A percentile compares a stretch with the other conserved stretches of the same genome.
These are phyloP conservation scores for Lasiurus cinereus DNA, from an alignment of 2,113 vertebrate species.

Conservation along the genomic window DNA sequence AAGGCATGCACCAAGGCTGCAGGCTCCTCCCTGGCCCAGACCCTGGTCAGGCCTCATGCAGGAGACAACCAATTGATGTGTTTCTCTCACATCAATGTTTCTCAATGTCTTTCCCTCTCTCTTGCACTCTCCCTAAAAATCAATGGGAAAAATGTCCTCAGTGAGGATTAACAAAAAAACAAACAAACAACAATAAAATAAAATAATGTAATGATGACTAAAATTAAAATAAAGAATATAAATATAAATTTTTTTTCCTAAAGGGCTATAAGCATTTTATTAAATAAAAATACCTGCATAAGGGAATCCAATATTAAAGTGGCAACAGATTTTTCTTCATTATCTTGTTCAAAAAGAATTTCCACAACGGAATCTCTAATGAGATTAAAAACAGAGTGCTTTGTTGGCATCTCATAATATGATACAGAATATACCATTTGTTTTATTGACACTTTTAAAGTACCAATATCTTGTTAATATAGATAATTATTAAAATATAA, in stretches of 20 bases:
- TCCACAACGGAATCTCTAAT: constrained; percentile 96
- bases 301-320: constrained; percentile 96
- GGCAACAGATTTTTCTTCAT: constrained; percentile 97
- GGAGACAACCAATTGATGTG: too few species aligned
- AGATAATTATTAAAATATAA: constrained; percentile 48
- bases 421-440: not conserved
- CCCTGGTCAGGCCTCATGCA: too few species aligned
- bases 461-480: not conserved
- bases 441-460: not conserved
- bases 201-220: not conserved
- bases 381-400: constrained; percentile 63
- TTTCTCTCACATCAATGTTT: too few species aligned
- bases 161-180: too few species aligned
- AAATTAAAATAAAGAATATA: constrained; percentile 37
- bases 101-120: too few species aligned
- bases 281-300: constrained; percentile 91
- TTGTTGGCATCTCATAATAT: not conserved
- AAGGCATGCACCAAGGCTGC: too few species aligned
- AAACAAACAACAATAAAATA: too few species aligned
- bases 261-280: not conserved
- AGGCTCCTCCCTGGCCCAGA: too few species aligned
- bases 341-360: constrained; percentile 98
- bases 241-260: constrained; percentile 45
- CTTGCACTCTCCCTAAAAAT: too few species aligned
- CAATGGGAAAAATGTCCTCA: too few species aligned